Evolutionary conservation across 2,888 invertebrate species (phyloP), one percentile per base, ranked within the genome.

Genomic region (Cheilosia scutellata): DNA sequence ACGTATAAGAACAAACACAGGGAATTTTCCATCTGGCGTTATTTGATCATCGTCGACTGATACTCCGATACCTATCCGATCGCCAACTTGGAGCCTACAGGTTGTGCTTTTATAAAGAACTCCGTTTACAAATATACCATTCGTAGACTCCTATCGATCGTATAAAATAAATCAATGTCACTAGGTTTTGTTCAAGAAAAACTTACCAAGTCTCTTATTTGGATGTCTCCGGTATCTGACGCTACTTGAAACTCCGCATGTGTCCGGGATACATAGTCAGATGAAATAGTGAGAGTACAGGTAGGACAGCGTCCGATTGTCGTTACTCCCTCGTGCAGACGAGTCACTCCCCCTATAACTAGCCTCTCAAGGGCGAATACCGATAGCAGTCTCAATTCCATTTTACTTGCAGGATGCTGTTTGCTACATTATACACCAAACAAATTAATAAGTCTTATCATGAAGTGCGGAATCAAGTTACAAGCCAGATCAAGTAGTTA

Each of bases 91-190:
- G 0, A 82, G 49, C 1, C 20, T 49, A 4, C 72, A 16, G 0
- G 27, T 66, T 0, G 68, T 72, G 13, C 70, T 68, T 27, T 58
- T 70, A 42, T 27, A 71, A 0, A 51, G 63, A 0, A 4, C 20
- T 1, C 72, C 74, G 70, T 92, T 92, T 2, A 92, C 87, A 60
- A 78, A 92, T 1, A 91, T 87, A 0, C 92, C 92, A 88, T 92
- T 92, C 25, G 89, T 77, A 0, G 91, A 88, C 25, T 89, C 87
- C 90, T 92, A 75, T 13, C 29, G 55, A 68, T 44, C 6, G 25
- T 20, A 77, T 31, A 58, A 55, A 33, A 63, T n/a, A 47, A 60
- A 76, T 53, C 66, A 2, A 11, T 13, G 1, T 13, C 25, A 37
- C 2, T 9, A 20, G 58, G 25, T 16, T 4, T 29, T 29, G 0